These are phyloP conservation scores for Drosophila eohydei DNA, from an alignment of 2,888 invertebrate genomes.

Conservation along the genomic window DNA sequence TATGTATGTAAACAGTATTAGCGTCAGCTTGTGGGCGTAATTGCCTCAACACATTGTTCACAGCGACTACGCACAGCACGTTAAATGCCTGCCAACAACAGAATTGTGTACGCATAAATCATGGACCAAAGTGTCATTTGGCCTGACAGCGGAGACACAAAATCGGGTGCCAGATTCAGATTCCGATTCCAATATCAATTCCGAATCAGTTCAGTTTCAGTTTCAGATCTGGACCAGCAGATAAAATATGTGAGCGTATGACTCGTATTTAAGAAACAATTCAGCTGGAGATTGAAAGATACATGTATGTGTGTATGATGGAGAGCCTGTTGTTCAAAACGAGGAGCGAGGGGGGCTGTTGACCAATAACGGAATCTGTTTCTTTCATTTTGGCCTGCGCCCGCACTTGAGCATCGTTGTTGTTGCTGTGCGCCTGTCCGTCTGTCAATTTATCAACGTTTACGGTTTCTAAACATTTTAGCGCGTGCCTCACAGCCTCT, in stretches of 20 bases:
- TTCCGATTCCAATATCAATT: slow-evolving; percentile 53
- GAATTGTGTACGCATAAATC: slow-evolving; percentile 67
- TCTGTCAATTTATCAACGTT: slow-evolving; percentile 68
- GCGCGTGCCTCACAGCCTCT: slow-evolving; percentile 64
- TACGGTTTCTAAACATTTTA: slow-evolving; percentile 64
- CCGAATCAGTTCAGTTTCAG: slow-evolving; percentile 39
- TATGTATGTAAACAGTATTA: slow-evolving; percentile 28
- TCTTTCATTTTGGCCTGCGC: slow-evolving; percentile 14
- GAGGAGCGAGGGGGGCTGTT: slow-evolving; percentile 1
- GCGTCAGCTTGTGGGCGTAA: slow-evolving; percentile 67
- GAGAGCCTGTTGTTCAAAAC: slow-evolving; percentile 9
- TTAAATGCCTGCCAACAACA: slow-evolving; percentile 68
- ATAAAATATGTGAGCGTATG: slow-evolving; percentile 56
- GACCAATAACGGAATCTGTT: slow-evolving; percentile 22
- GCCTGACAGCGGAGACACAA: slow-evolving; percentile 66
- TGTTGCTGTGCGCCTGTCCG: slow-evolving; percentile 2
- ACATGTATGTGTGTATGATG: not conserved
- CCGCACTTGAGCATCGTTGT: slow-evolving; percentile 29
- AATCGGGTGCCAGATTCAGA: slow-evolving; percentile 69
- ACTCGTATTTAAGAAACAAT: slow-evolving; percentile 55
- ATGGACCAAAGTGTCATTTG: slow-evolving; percentile 65
- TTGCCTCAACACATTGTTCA: slow-evolving; percentile 71
- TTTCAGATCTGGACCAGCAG: slow-evolving; percentile 60
- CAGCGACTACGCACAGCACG: slow-evolving; percentile 44
- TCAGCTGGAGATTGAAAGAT: slow-evolving; percentile 24